Evolutionary conservation across 2,113 vertebrate species (phyloP).

Genomic region (Raphicerus campestris): DNA sequence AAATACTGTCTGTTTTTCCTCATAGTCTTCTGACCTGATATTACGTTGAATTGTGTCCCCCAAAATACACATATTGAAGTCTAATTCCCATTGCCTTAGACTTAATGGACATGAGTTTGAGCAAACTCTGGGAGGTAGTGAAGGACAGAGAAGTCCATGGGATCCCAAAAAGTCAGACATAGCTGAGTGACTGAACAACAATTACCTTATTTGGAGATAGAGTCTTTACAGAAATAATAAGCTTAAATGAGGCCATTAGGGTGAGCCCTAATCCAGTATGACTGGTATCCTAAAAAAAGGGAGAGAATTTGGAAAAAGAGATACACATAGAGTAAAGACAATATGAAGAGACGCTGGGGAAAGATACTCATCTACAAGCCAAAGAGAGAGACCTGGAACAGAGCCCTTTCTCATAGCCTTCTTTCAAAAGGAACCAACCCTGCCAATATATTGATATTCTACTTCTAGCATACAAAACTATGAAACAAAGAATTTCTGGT

Average conservation of each 20-base stretch:
- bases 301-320: not conserved
- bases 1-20: not conserved
- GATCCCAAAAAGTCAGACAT: not conserved
- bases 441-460: not conserved
- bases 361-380: not conserved
- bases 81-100: not conserved
- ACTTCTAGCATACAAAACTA: not conserved
- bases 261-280: not conserved
- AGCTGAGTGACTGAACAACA: not conserved
- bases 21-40: not conserved
- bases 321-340: not conserved
- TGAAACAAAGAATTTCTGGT: slow-evolving; percentile 9
- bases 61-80: slow-evolving; percentile 8
- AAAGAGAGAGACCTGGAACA: not conserved
- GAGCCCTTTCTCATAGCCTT: not conserved
- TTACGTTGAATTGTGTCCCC: not conserved
- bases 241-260: not conserved
- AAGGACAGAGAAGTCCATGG: not conserved
- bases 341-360: not conserved
- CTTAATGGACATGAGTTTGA: not conserved
- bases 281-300: not conserved
- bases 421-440: not conserved
- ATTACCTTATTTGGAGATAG: not conserved
- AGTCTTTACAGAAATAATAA: not conserved
- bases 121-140: not conserved